Percentiles rank a stretch among this genome's conserved stretches.
Evolutionary conservation across 1,140 invertebrate genomes (phyloP).

Genomic region (Neodiprion fabricii): DNA sequence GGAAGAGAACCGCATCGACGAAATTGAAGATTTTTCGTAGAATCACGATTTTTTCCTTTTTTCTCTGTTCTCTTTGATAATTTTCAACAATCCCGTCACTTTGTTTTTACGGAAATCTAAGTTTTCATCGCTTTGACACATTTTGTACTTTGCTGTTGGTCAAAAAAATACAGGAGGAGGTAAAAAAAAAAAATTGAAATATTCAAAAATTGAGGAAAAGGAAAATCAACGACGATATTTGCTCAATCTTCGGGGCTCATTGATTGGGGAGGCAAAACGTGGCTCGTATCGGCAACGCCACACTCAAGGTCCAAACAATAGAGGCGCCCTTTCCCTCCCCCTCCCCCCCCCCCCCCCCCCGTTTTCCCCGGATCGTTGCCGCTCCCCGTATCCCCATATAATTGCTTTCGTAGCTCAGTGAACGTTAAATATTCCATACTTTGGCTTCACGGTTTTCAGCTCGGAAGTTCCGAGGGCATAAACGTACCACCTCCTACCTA

Average conservation of each 20-base stretch:
- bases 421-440: conserved; percentile 34
- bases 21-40: background rate
- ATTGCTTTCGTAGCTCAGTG: conserved; percentile 27
- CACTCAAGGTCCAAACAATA: conserved; percentile 5
- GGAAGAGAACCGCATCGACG: background rate
- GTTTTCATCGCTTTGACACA: no score
- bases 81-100: background rate
- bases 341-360: conserved; percentile 4
- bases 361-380: background rate
- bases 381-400: conserved; percentile 21
- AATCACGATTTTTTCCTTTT: background rate
- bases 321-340: background rate
- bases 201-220: no score
- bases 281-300: conserved; percentile 6
- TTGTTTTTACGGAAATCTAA: background rate
- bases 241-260: background rate
- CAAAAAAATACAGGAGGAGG: no score
- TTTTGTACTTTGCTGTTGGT: no score
- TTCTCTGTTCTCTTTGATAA: background rate
- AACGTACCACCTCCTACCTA: background rate
- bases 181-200: no score
- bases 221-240: background rate
- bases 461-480: conserved; percentile 27
- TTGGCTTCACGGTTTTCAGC: conserved; percentile 32
- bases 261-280: background rate